A percentile compares a stretch with the other conserved stretches of the same genome.
Conservation (phyloP, 2,797 vertebrate genomes). For the Emydoidea blandingii region DNA sequence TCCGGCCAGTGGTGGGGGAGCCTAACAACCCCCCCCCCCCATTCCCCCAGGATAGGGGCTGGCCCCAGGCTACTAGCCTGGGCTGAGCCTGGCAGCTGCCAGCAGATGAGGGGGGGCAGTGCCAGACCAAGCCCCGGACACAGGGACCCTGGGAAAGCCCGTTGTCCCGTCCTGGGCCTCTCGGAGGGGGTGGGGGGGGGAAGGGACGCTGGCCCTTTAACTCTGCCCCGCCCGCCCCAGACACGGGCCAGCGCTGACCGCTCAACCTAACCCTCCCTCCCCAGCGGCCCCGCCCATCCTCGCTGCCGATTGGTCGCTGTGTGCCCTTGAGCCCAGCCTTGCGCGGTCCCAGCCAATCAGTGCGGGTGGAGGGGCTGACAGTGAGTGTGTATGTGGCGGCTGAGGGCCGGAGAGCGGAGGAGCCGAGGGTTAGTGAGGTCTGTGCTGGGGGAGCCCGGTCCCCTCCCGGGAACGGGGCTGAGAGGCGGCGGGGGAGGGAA, state of each 20-base stretch:
- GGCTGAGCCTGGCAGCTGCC: too few species aligned
- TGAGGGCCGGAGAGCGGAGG: background rate
- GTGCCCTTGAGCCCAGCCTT: background rate
- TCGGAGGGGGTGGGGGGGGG: fast-evolving
- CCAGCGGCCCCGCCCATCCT: fast-evolving
- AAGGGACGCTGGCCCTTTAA: constrained; percentile 25
- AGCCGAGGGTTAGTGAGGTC: constrained; percentile 16
- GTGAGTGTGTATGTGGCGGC: background rate
- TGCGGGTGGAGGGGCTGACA: too few species aligned
- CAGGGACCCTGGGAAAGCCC: too few species aligned
- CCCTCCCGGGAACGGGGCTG: background rate
- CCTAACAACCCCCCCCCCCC: too few species aligned
- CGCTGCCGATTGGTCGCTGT: fast-evolving
- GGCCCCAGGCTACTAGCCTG: too few species aligned
- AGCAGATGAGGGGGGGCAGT: too few species aligned
- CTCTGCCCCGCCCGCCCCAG: fast-evolving
- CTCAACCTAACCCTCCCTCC: background rate
- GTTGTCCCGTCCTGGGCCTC: background rate
- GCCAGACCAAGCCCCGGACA: too few species aligned
- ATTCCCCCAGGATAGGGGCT: too few species aligned
- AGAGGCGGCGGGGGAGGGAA: background rate
- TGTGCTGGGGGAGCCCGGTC: background rate
- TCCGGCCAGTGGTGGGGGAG: too few species aligned
- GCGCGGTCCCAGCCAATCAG: background rate
- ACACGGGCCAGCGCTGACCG: fast-evolving